Conservation (phyloP, 2,888 invertebrate species). For the Hecatera dysodea region DNA sequence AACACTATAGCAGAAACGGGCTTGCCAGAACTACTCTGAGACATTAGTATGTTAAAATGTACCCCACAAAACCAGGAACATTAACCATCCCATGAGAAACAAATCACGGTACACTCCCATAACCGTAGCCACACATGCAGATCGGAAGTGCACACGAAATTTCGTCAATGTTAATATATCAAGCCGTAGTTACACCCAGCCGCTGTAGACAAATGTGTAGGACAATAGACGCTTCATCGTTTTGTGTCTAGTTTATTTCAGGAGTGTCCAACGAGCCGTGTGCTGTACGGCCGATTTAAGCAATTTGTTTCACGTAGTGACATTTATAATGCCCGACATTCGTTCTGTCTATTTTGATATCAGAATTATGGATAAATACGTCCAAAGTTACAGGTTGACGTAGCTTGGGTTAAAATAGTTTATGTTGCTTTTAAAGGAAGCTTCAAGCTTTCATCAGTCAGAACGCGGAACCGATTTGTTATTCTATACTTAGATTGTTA, state of each 20-base stretch:
- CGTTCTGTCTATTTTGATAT: slow-evolving; percentile 33
- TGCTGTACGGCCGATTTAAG: slow-evolving; percentile 75
- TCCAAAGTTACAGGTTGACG: slow-evolving; percentile 11
- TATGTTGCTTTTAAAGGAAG: slow-evolving; percentile 26
- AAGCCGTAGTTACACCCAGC: slow-evolving; percentile 61
- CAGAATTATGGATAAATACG: slow-evolving; percentile 34
- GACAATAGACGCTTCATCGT: slow-evolving; percentile 68
- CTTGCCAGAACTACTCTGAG: neutral
- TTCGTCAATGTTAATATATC: slow-evolving; percentile 63
- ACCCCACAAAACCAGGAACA: slow-evolving; percentile 11
- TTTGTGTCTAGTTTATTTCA: slow-evolving; percentile 84
- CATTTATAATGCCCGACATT: slow-evolving; percentile 59
- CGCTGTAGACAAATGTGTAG: slow-evolving; percentile 62
- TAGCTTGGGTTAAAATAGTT: slow-evolving; percentile 12
- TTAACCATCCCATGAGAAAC: slow-evolving; percentile 48
- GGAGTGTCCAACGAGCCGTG: slow-evolving; percentile 72
- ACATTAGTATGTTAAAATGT: neutral
- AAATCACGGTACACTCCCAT: slow-evolving; percentile 54
- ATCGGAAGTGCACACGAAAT: slow-evolving; percentile 64
- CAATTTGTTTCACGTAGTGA: slow-evolving; percentile 72
- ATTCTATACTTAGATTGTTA: slow-evolving; percentile 41
- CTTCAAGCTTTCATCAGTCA: slow-evolving; percentile 32
- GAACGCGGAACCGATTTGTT: slow-evolving; percentile 30
- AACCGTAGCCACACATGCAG: slow-evolving; percentile 60
- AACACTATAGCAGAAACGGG: neutral